Base-by-base conservation (phyloP, 2,888 invertebrate genomes). In the Aleiodes testaceus region DNA sequence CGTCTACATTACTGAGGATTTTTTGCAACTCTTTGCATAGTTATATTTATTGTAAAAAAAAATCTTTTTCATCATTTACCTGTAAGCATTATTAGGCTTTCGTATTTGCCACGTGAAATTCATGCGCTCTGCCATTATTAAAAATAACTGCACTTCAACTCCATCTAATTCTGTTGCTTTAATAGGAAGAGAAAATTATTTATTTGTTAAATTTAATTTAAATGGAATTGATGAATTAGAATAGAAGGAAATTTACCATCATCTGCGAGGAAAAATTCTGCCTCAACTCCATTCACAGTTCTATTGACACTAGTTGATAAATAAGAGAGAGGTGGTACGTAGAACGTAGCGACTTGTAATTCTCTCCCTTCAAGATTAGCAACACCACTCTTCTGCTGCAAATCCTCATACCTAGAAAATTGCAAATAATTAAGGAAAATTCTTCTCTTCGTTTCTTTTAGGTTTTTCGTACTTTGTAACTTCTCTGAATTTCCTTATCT, bases 81-180 rank as follows among this genome's bases (percentile, higher is more conserved):
- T 78, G 36, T 79, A 74, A 12, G 22, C 22, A 26, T 81, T 76
- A 7, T 70, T 70, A 2, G 85, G 81, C 47, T 78, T 79, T 50
- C 79, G 79, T 42, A 85, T 71, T 0, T 72, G 78, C 80, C 81
- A 86, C 2, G 81, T 82, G 26, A 86, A 86, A 75, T 86, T 86
- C 26, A 86, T 61, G 55, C 76, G 77, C 18, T 84, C 77, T 3
- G 86, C 84, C 11, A 86, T 77, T 11, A 83, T 59, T 59, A 81
- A 16, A 68, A 86, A 84, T 45, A 86, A 55, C 45, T 79, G 73
- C 26, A 81, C 18, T 53, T 86, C 86, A 45, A 85, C 75, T n/a
- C 86, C 86, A 36, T 86, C 85, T 22, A 75, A 72, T 70, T 84
- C 84, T 0, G n/a, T 5, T 30, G 79, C 84, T 59, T 83, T 63